Evolutionary conservation across 2,113 vertebrate genomes (phyloP), one percentile per base, ranked within the genome.

Genomic region (Girardinichthys multiradiatus): DNA sequence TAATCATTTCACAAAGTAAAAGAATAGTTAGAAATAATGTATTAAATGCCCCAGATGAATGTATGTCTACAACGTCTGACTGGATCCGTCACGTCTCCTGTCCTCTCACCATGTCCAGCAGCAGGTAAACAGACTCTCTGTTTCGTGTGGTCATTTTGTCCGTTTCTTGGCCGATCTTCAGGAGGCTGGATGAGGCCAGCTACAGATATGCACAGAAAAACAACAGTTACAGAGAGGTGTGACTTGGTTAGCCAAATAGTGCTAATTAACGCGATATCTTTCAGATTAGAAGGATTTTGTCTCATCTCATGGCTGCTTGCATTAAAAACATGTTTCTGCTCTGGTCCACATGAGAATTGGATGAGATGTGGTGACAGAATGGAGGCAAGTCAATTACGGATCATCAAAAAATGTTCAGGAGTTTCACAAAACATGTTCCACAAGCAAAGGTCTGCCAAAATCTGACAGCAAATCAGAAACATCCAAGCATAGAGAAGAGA

Each of bases 71-170:
- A n/a, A n/a, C n/a, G n/a, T n/a, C n/a, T n/a, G n/a, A n/a, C n/a
- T n/a, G n/a, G n/a, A n/a, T n/a, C n/a, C n/a, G n/a, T n/a, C n/a
- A n/a, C n/a, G 42, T 45, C 42, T 45, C 17, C 17, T 45, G 42
- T 45, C 24, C 27, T 63, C 95, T 94, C 92, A 99, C 98, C 98
- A 99, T 99, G 90, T 99, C 98, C 85, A 99, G 94, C 76, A 99
- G 96, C 87, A 99, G 94, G 90, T 99, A 99, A 76, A 99, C 97
- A 72, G 97, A 99, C 87, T 99, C 98, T 88, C 98, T 92, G 92
- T 99, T 99, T 57, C 98, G 95, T 63, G 97, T 99, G 64, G 98
- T 99, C 81, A 96, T 97, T 95, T 99, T 99, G 92, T 99, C 98
- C 0, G 98, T 99, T 87, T 99, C 98, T 86, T 99, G 98, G 61